A percentile compares a stretch with the other conserved stretches of the same genome.
Evolutionary conservation across 2,888 invertebrate genomes (phyloP).

Genomic region (Lepetodrilus schrolli): DNA sequence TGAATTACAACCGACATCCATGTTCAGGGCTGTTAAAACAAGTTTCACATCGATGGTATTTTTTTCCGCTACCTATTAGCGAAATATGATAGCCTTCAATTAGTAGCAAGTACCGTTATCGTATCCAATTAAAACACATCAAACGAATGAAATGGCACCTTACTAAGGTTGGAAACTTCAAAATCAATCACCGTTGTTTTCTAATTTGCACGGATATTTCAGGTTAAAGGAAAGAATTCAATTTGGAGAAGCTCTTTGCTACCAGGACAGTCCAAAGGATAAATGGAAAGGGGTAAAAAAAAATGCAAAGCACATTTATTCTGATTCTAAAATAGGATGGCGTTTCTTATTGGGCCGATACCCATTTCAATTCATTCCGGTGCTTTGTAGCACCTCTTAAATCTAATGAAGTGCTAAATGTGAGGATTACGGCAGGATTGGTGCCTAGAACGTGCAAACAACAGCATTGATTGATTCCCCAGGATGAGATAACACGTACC

Average conservation of each 20-base stretch:
- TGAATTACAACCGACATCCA: too few relatives aligned
- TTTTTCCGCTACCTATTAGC: too few relatives aligned
- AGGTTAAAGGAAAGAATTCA: background rate
- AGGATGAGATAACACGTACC: background rate
- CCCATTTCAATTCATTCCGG: background rate
- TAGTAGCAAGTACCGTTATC: too few relatives aligned
- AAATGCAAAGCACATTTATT: background rate
- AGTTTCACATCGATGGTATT: too few relatives aligned
- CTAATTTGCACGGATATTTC: background rate
- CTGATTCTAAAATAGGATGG: background rate
- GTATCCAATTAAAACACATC: background rate
- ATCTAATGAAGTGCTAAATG: background rate
- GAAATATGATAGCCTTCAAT: too few relatives aligned
- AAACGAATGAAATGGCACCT: too few relatives aligned
- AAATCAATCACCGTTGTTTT: background rate
- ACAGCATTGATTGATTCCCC: background rate
- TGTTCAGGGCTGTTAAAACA: too few relatives aligned
- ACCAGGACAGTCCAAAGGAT: background rate
- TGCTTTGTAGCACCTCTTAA: background rate
- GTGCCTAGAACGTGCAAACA: background rate
- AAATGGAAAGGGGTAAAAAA: background rate
- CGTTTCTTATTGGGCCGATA: background rate
- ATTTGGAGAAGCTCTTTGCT: background rate
- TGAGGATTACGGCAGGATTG: background rate
- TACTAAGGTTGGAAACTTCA: background rate